Base-by-base conservation (phyloP, 2,888 invertebrate genomes). In the Gastrophysa polygoni region DNA sequence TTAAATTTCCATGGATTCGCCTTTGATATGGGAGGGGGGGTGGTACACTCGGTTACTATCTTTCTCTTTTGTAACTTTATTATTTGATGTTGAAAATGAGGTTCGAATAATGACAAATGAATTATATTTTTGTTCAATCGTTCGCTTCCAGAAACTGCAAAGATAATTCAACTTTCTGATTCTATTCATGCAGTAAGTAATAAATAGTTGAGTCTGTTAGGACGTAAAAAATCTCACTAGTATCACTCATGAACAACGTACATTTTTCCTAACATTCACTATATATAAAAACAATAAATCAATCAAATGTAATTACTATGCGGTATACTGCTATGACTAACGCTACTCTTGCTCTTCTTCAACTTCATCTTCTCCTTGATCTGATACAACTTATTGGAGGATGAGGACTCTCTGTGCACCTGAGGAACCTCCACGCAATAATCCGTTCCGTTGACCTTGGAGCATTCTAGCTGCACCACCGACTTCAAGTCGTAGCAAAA, bases 381-480 rank as follows among this genome's bases (percentile, higher is more conserved):
- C 51, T 70, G 70, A 14, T 68, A 61, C 29, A 75, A 63, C 56
- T 68, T 72, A n/a, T n/a, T n/a, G n/a, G n/a, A n/a, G 0, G 73
- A 74, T 1, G 64, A 54, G 59, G 67, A 52, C 58, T 63, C 59
- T 58, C 70, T 43, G 59, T 71, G 66, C 11, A 65, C 57, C n/a
- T 69, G 62, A 2, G 62, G 56, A 1, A 63, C 46, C 10, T 61
- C 59, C 21, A 65, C 68, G 4, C 38, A 44, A 14, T 38, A 38
- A 4, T 60, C 63, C 21, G 66, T 62, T 5, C 38, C n/a, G 2
- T 32, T 48, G n/a, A 57, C 64, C 61, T 68, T 71, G 49, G 76
- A 77, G n/a, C 77, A 78, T 64, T 81, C 80, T 21, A 81, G 75
- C 66, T 81, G 81, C 28, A 82, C 82, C n/a, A 82, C 78, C 0